phyloP scores from a whole-genome alignment of 2,113 vertebrate species.

The Myotis yumanensis region DNA sequence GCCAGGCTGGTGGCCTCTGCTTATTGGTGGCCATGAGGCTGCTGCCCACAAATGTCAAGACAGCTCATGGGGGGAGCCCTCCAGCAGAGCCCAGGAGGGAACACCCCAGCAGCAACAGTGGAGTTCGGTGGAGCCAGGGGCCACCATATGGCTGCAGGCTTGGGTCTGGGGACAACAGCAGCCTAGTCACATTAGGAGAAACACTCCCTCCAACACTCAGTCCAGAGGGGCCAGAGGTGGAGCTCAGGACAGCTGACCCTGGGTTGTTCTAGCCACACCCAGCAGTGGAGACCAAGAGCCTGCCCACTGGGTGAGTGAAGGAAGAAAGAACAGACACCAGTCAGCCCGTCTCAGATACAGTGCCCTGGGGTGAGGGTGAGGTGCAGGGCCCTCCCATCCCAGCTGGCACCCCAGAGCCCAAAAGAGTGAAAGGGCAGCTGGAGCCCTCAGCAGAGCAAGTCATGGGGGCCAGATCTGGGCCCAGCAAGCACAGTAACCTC shows the following conservation, averaged over 20 bases:
- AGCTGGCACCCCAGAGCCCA: background rate
- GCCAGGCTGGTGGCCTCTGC: slow-evolving; percentile 85
- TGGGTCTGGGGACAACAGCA: background rate
- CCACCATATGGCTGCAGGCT: too few species aligned
- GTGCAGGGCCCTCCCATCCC: too few species aligned
- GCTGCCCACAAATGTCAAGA: slow-evolving; percentile 80
- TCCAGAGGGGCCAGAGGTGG: background rate
- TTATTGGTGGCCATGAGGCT: slow-evolving; percentile 86
- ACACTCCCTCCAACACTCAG: background rate
- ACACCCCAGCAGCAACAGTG: background rate
- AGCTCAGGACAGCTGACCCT: background rate
- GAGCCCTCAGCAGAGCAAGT: background rate
- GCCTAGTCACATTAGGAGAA: background rate
- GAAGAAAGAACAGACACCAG: background rate
- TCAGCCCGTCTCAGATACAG: background rate
- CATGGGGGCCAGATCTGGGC: rapidly evolving
- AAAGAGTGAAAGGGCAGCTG: background rate
- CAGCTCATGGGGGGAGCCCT: slow-evolving; percentile 20
- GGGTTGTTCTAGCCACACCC: background rate
- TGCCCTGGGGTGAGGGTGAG: background rate
- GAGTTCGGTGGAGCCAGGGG: background rate
- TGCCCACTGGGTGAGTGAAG: background rate
- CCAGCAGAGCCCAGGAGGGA: background rate
- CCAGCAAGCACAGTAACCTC: background rate
- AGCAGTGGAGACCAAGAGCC: background rate